These are phyloP conservation scores for Agapetus fuscipes DNA, from an alignment of 2,888 invertebrate genomes.

Conservation along the genomic window DNA sequence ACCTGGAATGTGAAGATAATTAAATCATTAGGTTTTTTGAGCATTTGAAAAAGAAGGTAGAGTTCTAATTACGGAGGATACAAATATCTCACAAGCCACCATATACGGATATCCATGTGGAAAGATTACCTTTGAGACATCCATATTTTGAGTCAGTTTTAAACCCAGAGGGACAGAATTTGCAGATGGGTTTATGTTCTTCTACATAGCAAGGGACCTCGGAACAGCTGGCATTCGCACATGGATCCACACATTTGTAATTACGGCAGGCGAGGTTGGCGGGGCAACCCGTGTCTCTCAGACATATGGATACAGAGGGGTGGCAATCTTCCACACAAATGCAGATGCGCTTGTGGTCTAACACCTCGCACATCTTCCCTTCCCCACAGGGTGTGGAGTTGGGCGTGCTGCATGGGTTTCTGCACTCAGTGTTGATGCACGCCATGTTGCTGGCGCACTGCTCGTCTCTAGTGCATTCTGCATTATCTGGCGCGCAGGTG, in stretches of 20 bases:
- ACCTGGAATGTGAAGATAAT: constrained; percentile 47
- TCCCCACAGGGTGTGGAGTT: constrained; percentile 60
- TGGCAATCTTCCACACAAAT: constrained; percentile 81
- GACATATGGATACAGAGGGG: constrained; percentile 77
- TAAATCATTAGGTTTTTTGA: constrained; percentile 31
- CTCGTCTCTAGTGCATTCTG: constrained; percentile 69
- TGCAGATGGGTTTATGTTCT: constrained; percentile 91
- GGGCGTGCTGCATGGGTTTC: constrained; percentile 71
- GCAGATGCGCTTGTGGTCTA: constrained; percentile 79
- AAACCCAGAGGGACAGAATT: constrained; percentile 91
- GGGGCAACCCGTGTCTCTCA: constrained; percentile 83
- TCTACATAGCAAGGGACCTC: constrained; percentile 87
- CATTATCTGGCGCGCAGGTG: constrained; percentile 72
- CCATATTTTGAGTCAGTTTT: constrained; percentile 85
- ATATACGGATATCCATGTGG: constrained; percentile 23
- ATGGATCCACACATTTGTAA: constrained; percentile 86
- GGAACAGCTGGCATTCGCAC: constrained; percentile 73
- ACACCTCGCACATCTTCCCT: constrained; percentile 79
- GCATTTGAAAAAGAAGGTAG: constrained; percentile 24
- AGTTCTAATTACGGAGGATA: constrained; percentile 25
- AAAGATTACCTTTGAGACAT: constrained; percentile 89
- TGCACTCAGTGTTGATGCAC: constrained; percentile 74
- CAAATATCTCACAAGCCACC: constrained; percentile 22
- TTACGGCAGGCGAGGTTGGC: constrained; percentile 76
- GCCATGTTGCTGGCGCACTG: constrained; percentile 82